phyloP scores from a whole-genome alignment of 2,113 vertebrate genomes.

The Halcyon malimbica region DNA sequence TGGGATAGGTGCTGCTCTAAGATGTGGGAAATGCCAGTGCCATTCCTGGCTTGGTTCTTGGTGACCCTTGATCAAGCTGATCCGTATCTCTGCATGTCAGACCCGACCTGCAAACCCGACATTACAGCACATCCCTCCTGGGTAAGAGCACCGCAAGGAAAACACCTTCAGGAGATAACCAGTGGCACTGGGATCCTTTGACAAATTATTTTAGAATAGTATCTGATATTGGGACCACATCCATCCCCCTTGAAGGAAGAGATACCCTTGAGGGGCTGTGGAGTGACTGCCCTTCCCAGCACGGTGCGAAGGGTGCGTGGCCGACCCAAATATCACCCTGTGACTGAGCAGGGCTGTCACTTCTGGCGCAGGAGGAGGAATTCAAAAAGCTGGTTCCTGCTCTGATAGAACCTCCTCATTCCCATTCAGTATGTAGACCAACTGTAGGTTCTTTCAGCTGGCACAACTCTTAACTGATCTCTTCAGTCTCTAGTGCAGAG shows the following conservation, averaged over 20 bases:
- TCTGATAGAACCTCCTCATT: not conserved
- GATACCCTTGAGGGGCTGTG: fast-evolving
- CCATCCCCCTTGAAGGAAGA: not conserved
- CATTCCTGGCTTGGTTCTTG: fast-evolving
- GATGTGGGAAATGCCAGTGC: fast-evolving
- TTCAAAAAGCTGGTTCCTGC: not conserved
- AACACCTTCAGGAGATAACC: not conserved
- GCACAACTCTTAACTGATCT: not conserved
- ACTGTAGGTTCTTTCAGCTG: not conserved
- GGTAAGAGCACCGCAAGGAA: not conserved
- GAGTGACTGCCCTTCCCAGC: not conserved
- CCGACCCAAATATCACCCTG: not conserved
- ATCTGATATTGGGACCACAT: not conserved
- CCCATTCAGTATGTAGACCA: not conserved
- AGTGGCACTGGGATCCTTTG: not conserved
- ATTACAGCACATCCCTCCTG: not conserved
- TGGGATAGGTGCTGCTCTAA: not conserved
- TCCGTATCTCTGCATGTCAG: not conserved
- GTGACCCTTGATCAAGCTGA: not conserved
- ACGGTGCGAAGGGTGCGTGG: fast-evolving
- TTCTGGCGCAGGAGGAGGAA: not conserved
- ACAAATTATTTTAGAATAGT: not conserved
- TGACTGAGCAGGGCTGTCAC: not conserved
- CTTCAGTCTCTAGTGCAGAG: not conserved
- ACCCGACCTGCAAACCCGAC: not conserved